These are phyloP conservation scores for Diorhabda elongata DNA, from an alignment of 1,140 invertebrate genomes.

Conservation along the genomic window DNA sequence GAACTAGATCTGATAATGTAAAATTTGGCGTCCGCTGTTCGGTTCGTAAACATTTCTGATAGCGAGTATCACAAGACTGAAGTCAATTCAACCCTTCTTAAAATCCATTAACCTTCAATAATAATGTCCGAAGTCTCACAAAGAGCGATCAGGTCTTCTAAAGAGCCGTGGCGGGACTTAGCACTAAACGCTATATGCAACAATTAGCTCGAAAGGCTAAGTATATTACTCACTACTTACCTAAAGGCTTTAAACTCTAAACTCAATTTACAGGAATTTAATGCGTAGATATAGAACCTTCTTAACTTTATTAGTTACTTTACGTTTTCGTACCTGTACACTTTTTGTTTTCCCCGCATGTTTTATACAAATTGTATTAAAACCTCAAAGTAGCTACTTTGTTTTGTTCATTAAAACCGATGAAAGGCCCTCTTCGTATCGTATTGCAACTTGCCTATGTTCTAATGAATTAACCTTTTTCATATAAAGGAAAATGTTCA, in stretches of 20 bases:
- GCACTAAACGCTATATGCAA: slow-evolving; percentile 42
- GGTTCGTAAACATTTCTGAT: slow-evolving; percentile 7
- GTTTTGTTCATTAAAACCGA: slow-evolving; percentile 7
- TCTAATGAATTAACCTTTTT: too few relatives aligned
- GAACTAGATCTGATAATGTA: slow-evolving; percentile 5
- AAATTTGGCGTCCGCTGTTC: slow-evolving; percentile 12
- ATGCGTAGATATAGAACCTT: slow-evolving; percentile 24
- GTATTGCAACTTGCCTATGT: too few relatives aligned
- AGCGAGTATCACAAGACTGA: slow-evolving; percentile 24
- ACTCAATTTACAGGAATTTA: slow-evolving; percentile 44
- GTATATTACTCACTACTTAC: slow-evolving; percentile 47
- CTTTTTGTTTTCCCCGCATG: background rate
- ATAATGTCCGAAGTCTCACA: slow-evolving; percentile 48
- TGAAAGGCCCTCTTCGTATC: background rate
- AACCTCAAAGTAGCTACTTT: slow-evolving; percentile 1
- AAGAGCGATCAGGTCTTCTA: slow-evolving; percentile 44
- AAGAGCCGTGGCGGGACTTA: slow-evolving; percentile 45
- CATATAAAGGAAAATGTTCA: too few relatives aligned
- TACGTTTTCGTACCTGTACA: background rate
- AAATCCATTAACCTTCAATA: slow-evolving; percentile 48
- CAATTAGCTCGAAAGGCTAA: slow-evolving; percentile 45
- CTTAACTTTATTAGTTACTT: slow-evolving; percentile 6
- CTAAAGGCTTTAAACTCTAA: slow-evolving; percentile 42
- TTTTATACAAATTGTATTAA: background rate
- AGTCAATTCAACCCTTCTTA: slow-evolving; percentile 45